Conservation (phyloP, 2,888 invertebrate species). For the Aquatica leii region DNA sequence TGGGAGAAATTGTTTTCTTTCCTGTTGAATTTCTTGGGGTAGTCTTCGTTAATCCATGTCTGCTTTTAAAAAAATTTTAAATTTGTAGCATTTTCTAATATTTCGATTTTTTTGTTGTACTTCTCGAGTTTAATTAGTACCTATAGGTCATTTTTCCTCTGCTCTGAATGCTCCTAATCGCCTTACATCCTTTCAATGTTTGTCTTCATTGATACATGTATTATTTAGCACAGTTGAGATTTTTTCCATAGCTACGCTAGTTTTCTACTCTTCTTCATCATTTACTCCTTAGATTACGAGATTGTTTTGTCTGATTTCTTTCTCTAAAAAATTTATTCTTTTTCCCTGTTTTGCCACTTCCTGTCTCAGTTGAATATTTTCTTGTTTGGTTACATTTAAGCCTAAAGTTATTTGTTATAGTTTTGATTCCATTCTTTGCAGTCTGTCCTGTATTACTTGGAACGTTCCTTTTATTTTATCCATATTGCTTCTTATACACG, state of each 20-base stretch:
- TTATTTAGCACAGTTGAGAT: constrained; percentile 1
- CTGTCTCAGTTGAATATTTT: constrained; percentile 17
- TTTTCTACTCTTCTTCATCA: constrained; percentile 7
- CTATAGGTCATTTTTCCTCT: constrained; percentile 2
- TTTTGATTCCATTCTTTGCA: constrained; percentile 14
- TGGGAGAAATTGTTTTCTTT: constrained; percentile 20
- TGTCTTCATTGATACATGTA: constrained; percentile 12
- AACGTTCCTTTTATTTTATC: constrained; percentile 1
- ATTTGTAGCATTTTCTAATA: constrained; percentile 11
- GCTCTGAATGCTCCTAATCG: constrained; percentile 7
- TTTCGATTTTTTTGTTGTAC: constrained; percentile 14
- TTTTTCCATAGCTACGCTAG: constrained; percentile 10
- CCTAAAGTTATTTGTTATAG: constrained; percentile 2
- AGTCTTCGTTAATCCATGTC: constrained; percentile 25
- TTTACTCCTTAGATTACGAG: constrained; percentile 15
- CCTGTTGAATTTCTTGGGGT: constrained; percentile 20
- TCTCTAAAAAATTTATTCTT: constrained; percentile 17
- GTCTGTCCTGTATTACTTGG: constrained; percentile 1
- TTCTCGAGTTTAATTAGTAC: constrained; percentile 18
- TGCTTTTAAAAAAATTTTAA: constrained; percentile 14
- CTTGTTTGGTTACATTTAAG: constrained; percentile 11
- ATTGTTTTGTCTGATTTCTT: constrained; percentile 16
- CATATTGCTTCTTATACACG: neutral
- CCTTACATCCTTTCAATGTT: neutral
- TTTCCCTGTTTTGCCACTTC: constrained; percentile 14